Evolutionary conservation across 1,140 invertebrate species (phyloP), one percentile per base, ranked within the genome.

Genomic region (Drosophila subpulchrella): DNA sequence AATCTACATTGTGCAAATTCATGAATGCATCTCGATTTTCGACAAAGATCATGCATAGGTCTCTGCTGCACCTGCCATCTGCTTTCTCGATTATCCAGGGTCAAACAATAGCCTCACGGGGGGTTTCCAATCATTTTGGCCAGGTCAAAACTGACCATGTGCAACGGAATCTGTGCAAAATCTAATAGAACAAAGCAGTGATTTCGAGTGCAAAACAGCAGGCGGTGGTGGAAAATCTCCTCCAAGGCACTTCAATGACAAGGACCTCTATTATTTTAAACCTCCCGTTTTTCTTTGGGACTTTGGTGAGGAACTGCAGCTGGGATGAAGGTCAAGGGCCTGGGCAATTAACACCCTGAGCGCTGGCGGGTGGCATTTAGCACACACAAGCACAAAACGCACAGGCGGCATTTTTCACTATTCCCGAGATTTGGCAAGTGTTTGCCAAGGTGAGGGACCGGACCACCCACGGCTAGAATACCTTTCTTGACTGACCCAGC

Each of bases 1-100:
- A 59, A 62, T 76, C 55, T 50, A 60, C 74, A 88, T 85, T 85
- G 82, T 85, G 75, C 68, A 68, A 85, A 85, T 66, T 75, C 82
- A 82, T 46, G 27, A 41, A 81, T 65, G 65, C 58, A 78, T 78
- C 24, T 73, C 47, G 27, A 50, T 59, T 48, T 48, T n/a, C 50
- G 72, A 73, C 79, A 84, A 34, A 75, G 65, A 85, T 85, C 82
- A 81, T 63, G 61, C 75, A 81, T 67, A 70, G 57, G 41, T 50
- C 50, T 24, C 6, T 15, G 17, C 10, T 63, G 82, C 82, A 85
- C 82, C 84, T 88, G 83, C 76, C 72, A 42, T 38, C 51, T 51
- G 50, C 30, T 34, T 11, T 42, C 50, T 55, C 11, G 12, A 63
- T 34, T n/a, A 34, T 41, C 34, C 42, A 47, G 39, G 42, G 27